A percentile compares a stretch with the other conserved stretches of the same genome.
Evolutionary conservation across 2,797 vertebrate species (phyloP).

Genomic region (Smutsia gigantea): DNA sequence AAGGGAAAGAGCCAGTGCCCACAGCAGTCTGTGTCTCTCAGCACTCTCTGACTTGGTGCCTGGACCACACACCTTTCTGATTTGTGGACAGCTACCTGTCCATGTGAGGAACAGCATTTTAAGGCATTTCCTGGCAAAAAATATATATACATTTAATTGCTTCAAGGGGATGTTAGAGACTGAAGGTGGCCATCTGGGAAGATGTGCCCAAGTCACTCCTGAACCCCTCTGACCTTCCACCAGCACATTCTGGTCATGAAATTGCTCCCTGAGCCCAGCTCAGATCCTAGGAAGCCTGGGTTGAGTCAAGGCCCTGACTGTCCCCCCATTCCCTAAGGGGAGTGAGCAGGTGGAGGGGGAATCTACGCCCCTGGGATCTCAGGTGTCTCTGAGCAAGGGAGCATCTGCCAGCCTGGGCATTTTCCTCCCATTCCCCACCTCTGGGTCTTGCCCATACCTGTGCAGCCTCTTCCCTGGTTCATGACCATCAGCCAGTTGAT

Average conservation of each 20-base stretch:
- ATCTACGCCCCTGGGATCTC: neutral
- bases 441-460: neutral
- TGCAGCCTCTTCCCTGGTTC: neutral
- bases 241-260: neutral
- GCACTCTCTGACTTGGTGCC: neutral
- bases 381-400: accelerated
- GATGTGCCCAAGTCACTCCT: neutral
- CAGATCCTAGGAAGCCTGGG: neutral
- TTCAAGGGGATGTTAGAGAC: neutral
- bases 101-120: no score
- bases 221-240: neutral
- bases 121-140: neutral
- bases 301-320: neutral
- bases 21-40: neutral
- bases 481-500: neutral
- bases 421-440: no score
- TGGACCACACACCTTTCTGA: neutral
- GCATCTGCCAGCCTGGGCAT: accelerated
- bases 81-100: neutral
- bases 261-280: neutral
- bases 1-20: neutral
- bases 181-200: neutral
- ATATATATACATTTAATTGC: neutral
- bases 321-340: neutral
- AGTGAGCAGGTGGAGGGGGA: neutral